Base-by-base conservation (phyloP, 1,140 invertebrate species). In the Dinothrombium tinctorium region DNA sequence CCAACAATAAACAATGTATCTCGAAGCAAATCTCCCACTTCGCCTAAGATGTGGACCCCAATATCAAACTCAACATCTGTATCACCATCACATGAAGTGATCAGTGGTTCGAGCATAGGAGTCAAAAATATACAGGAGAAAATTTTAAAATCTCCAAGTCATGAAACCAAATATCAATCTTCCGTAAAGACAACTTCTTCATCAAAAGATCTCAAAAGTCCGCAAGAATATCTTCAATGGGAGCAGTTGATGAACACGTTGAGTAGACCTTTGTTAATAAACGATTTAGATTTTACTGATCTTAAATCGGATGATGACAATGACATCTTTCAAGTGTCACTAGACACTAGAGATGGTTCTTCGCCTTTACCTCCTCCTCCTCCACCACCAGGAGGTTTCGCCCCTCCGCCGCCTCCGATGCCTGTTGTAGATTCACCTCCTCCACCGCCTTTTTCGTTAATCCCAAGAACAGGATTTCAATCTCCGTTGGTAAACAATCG, bases 251-350 rank as follows among this genome's bases (percentile, higher is more conserved):
- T 81, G 19, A 72, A 73, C 23, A 73, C 72, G 45, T 73, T 76
- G 42, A 21, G 5, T 9, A 62, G 87, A 47, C 73, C 82, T 1
- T 63, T 96, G 33, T 72, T 75, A 49, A 69, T 98, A 9, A 92
- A 89, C 56, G 89, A 95, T 58, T 62, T 95, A 40, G 89, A 98
- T 57, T 98, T 98, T 54, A 87, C 82, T 1, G 87, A 94, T 60
- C 63, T 96, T 23, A 56, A 54, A 22, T 71, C 71, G 42, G 71
- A 72, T 11, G 79, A 83, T 42, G 79, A 64, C 35, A 47, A 51
- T 0, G 47, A 55, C 25, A 37, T 56, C 6, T 29, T 48, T 38
- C 37, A 38, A 38, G 8, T 19, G 9, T 9, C 11, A 14, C 22
- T 35, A 20, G 33, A 35, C 17, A 32, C 29, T 14, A 36, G 23